Base-by-base conservation (phyloP, 2,797 vertebrate species). In the Lerista edwardsae region DNA sequence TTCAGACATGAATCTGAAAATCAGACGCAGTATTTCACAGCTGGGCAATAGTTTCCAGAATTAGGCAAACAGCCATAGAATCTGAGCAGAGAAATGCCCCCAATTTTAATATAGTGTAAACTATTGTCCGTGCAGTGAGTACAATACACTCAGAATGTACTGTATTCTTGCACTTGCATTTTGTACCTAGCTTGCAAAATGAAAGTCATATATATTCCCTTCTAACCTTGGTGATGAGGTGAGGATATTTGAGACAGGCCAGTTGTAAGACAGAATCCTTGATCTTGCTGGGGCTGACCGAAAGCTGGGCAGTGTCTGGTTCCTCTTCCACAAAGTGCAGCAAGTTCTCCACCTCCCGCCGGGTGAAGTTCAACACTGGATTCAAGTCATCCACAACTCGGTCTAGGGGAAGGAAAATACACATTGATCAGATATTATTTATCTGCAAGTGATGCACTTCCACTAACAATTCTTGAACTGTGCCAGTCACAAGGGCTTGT, bases 301-400 rank as follows among this genome's bases (percentile, higher is more conserved):
- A 91, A 29, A 93, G 87, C 67, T 96, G 97, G 83, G 94, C 93
- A 41, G 94, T 74, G 77, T 97, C 95, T 0, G 97, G 96, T 92
- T 99, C 98, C 91, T 99, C 99, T 93, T 99, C 99, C 55, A 98
- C 98, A 94, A 99, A 99, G 95, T 99, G 99, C 94, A 99, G 95
- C 89, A 99, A 95, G 15, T 99, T 99, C 93, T 99, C 99, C 84
- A 99, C 99, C 92, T 99, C 99, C 82, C 98, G 97, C 19, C 98
- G 96, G 4, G 99, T 99, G 84, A 99, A 99, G 93, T 98, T 99
- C 90, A 99, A 95, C 90, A 99, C 97, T 4, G 99, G 99, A 93
- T 99, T 99, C 91, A 99, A 95, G 93, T 99, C 98, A 86, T 99
- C 99, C 36, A 99, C 98, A 78, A 99, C 99, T 0, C 99, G 98